A percentile compares a stretch with the other conserved stretches of the same genome.
Evolutionary conservation across 2,888 invertebrate species (phyloP).

Genomic region (Agonopterix arenella): DNA sequence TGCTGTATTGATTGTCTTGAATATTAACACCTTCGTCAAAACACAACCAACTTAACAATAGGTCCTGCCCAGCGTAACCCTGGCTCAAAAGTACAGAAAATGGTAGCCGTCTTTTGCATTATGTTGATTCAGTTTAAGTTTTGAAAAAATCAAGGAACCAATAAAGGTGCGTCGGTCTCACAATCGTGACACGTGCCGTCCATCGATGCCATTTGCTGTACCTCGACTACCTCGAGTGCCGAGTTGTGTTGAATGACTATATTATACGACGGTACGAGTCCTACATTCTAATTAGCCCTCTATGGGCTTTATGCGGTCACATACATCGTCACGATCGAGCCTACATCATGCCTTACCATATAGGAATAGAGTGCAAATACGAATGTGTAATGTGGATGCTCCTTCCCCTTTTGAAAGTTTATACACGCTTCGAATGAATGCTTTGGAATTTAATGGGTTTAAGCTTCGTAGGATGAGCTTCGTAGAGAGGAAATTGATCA

Average conservation of each 20-base stretch:
- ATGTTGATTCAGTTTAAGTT: no score
- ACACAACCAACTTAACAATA: no score
- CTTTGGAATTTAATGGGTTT: constrained; percentile 5
- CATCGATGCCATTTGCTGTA: constrained; percentile 25
- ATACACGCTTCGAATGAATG: constrained; percentile 2
- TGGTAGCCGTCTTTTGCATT: no score
- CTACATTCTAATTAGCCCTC: constrained; percentile 54
- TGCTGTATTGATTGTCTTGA: no score
- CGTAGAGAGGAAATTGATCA: constrained; percentile 1
- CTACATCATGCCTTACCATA: constrained; percentile 12
- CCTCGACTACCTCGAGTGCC: constrained; percentile 18
- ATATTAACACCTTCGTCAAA: no score
- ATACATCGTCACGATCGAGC: constrained; percentile 21
- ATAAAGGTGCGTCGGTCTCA: constrained; percentile 20
- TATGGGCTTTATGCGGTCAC: constrained; percentile 32
- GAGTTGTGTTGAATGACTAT: constrained; percentile 29
- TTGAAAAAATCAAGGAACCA: constrained; percentile 1
- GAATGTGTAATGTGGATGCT: constrained; percentile 1
- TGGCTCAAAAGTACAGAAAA: no score
- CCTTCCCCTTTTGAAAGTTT: background rate
- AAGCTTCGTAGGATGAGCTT: background rate
- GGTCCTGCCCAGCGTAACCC: no score
- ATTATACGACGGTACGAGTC: constrained; percentile 35
- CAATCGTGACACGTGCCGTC: constrained; percentile 45
- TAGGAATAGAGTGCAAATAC: constrained; percentile 8